Conservation (phyloP, 2,113 vertebrate genomes). For the Neolamprologus kungweensis region DNA sequence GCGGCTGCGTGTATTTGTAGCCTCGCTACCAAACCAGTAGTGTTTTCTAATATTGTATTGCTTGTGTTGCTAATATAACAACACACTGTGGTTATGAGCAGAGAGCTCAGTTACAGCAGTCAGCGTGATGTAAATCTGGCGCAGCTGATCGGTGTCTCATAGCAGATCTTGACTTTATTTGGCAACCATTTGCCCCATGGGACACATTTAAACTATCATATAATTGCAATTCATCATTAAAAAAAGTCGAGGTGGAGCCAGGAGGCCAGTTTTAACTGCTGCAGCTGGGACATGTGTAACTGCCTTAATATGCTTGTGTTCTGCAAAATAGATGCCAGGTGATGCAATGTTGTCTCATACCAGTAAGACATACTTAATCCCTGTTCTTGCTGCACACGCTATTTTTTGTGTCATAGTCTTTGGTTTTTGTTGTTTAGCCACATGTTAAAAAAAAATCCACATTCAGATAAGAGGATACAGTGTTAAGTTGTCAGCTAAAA, state of each 20-base stretch:
- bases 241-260: slow-evolving; percentile 2
- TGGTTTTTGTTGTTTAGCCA: neutral
- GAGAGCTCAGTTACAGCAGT: neutral
- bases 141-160: slow-evolving; percentile 11
- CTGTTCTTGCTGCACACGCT: neutral
- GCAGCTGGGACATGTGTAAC: slow-evolving; percentile 54
- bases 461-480: neutral
- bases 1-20: no score
- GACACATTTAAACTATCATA: slow-evolving; percentile 46
- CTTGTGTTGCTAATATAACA: neutral
- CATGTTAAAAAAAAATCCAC: neutral
- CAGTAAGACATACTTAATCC: neutral
- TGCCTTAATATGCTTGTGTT: slow-evolving; percentile 33
- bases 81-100: neutral
- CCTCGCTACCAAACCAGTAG: no score
- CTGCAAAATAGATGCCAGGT: slow-evolving; percentile 51
- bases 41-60: neutral
- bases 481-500: neutral
- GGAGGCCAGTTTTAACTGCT: slow-evolving; percentile 32
- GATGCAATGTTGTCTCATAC: slow-evolving; percentile 57
- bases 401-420: neutral
- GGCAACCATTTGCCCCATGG: slow-evolving; percentile 30
- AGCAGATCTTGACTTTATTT: slow-evolving; percentile 26
- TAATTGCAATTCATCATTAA: slow-evolving; percentile 48
- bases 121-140: neutral